These are phyloP conservation scores for Oreortyx pictus DNA, from an alignment of 2,797 vertebrate genomes.

Conservation along the genomic window DNA sequence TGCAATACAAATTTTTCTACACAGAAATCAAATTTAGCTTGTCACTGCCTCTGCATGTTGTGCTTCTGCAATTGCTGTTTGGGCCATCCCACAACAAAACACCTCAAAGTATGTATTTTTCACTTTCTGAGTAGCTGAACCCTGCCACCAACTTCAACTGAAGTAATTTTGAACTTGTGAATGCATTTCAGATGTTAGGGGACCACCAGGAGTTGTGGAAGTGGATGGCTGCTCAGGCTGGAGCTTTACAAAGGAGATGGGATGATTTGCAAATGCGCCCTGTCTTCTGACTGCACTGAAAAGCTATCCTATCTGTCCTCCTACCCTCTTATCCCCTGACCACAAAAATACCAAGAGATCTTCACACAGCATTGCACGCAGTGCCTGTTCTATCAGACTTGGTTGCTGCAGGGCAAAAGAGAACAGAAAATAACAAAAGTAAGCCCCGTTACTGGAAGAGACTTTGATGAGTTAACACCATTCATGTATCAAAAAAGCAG, in stretches of 20 bases:
- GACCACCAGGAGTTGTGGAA: background rate
- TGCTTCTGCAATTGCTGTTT: background rate
- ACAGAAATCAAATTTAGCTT: background rate
- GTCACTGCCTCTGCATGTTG: background rate
- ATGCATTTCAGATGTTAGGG: conserved; percentile 29
- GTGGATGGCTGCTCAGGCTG: conserved; percentile 16
- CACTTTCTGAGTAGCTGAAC: conserved; percentile 27
- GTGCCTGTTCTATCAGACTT: background rate
- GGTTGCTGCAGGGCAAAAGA: background rate
- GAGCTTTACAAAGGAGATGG: background rate
- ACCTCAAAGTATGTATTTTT: conserved; percentile 24
- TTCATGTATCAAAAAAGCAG: background rate
- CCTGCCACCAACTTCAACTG: background rate
- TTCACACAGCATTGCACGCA: background rate
- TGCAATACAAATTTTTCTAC: conserved; percentile 26
- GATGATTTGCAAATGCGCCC: conserved; percentile 2
- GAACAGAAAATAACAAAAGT: background rate
- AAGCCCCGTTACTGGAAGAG: background rate
- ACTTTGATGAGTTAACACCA: background rate
- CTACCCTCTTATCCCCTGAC: background rate
- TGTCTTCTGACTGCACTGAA: background rate
- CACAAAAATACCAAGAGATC: background rate
- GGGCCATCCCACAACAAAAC: rapidly evolving
- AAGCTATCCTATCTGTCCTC: background rate
- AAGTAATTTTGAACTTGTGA: conserved; percentile 44